phyloP scores from a whole-genome alignment of 2,113 vertebrate genomes.

The Myotis brandtii region DNA sequence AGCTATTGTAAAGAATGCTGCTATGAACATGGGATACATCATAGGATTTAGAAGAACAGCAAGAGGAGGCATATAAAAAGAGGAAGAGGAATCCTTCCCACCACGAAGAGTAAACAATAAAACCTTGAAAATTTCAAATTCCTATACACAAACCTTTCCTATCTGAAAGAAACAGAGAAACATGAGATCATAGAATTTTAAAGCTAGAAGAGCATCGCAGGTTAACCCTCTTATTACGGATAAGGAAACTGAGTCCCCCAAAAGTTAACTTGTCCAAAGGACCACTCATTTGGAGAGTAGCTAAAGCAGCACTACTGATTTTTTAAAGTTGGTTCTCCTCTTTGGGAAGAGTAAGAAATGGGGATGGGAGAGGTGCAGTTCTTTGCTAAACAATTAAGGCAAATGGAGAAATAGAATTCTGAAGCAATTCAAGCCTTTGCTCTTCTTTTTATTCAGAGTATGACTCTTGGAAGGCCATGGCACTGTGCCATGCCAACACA shows the following conservation, averaged over 20 bases:
- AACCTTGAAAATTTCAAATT: neutral
- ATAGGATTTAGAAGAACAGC: neutral
- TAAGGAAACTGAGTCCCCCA: neutral
- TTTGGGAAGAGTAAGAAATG: conserved; percentile 5
- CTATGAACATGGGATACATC: neutral
- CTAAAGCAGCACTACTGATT: neutral
- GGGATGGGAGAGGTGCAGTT: neutral
- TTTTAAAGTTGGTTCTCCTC: neutral
- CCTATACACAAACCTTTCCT: neutral
- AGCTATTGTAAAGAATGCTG: too few relatives aligned
- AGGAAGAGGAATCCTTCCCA: neutral
- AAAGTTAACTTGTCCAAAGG: neutral
- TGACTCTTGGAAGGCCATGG: neutral
- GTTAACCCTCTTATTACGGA: neutral
- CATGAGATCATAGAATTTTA: neutral
- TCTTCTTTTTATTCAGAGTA: conserved; percentile 10
- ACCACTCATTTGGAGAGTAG: neutral
- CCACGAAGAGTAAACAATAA: neutral
- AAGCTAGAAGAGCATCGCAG: neutral
- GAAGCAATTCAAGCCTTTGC: neutral
- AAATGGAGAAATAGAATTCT: neutral
- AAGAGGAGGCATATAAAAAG: neutral
- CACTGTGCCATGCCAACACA: too few relatives aligned
- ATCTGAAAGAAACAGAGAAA: conserved; percentile 18
- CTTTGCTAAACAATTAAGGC: neutral